phyloP scores from a whole-genome alignment of 2,113 vertebrate genomes.

The Caranx melampygus region DNA sequence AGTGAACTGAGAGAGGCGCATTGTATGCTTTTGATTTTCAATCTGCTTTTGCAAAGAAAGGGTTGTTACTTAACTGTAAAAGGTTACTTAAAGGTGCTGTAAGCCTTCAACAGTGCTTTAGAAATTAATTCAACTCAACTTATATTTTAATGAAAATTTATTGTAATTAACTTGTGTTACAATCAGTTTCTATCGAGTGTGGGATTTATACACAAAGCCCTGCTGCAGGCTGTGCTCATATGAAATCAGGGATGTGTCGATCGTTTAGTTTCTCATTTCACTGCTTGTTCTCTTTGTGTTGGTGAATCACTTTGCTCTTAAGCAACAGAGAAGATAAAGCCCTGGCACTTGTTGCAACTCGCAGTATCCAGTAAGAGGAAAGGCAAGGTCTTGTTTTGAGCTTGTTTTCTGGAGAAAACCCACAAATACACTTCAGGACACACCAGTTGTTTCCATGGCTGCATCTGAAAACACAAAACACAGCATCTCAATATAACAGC shows the following conservation, averaged over 20 bases:
- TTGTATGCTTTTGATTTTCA: background rate
- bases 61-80: background rate
- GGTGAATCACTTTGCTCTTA: slow-evolving; percentile 30
- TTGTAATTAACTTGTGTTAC: background rate
- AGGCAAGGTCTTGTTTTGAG: slow-evolving; percentile 55
- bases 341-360: slow-evolving; percentile 69
- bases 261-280: slow-evolving; percentile 25
- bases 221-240: slow-evolving; percentile 21
- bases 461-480: slow-evolving; percentile 10
- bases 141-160: background rate
- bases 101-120: background rate
- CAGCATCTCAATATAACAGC: background rate
- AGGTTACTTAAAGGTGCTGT: background rate
- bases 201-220: background rate
- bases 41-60: background rate
- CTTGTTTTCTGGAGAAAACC: slow-evolving; percentile 62
- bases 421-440: slow-evolving; percentile 43
- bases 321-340: slow-evolving; percentile 17
- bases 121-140: too few species aligned
- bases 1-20: background rate
- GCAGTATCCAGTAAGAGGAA: slow-evolving; percentile 66
- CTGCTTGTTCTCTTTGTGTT: slow-evolving; percentile 13
- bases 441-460: slow-evolving; percentile 1
- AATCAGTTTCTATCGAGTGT: background rate
- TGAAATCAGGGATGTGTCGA: background rate